phyloP scores from a whole-genome alignment of 1,140 invertebrate species.

The Sitobion miscanthi region DNA sequence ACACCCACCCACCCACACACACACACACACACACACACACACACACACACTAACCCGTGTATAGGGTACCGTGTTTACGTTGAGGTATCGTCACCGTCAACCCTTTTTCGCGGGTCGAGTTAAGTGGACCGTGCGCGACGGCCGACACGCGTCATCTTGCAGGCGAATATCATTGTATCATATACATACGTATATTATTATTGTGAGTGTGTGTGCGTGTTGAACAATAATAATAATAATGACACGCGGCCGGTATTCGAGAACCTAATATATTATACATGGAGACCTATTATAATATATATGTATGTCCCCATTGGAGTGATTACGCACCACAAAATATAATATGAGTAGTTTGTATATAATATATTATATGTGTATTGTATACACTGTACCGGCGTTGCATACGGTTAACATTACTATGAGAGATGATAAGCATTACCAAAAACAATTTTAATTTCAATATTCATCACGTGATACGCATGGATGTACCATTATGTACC shows the following conservation, averaged over 20 bases:
- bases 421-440: neutral
- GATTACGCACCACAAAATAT: neutral
- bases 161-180: slow-evolving; percentile 3
- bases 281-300: neutral
- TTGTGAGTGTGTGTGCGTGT: neutral
- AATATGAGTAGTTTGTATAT: too few species aligned
- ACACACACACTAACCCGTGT: neutral
- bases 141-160: slow-evolving; percentile 48
- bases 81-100: neutral
- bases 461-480: neutral
- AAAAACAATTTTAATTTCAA: neutral
- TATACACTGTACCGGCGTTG: too few species aligned
- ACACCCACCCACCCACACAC: too few species aligned
- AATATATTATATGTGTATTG: neutral
- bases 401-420: too few species aligned
- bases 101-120: neutral
- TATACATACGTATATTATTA: neutral
- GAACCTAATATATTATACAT: neutral
- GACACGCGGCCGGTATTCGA: neutral
- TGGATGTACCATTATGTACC: too few species aligned
- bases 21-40: neutral
- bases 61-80: slow-evolving; percentile 10
- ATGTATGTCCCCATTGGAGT: neutral
- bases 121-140: slow-evolving; percentile 34
- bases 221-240: slow-evolving; percentile 4